Evolutionary conservation across 1,140 invertebrate genomes (phyloP).

Genomic region (Drosophila sucinea): DNA sequence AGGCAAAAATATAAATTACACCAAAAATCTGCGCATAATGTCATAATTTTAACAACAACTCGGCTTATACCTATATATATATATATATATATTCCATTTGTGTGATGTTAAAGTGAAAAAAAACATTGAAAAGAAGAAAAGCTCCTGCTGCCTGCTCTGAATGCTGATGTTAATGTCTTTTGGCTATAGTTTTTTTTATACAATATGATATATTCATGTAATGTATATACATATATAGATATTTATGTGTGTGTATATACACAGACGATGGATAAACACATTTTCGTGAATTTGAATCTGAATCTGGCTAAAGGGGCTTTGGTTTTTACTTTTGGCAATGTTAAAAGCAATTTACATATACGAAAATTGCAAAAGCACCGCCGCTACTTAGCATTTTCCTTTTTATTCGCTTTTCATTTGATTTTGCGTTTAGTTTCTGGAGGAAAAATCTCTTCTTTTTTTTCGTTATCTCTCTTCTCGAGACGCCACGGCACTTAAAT

Average conservation of each 20-base stretch:
- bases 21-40: conserved; percentile 58
- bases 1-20: conserved; percentile 12
- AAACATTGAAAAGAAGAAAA: conserved; percentile 15
- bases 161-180: conserved; percentile 15
- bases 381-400: conserved; percentile 62
- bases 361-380: conserved; percentile 42
- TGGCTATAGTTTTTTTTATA: not conserved
- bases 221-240: conserved; percentile 9
- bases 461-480: not conserved
- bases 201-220: conserved; percentile 12
- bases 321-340: conserved; percentile 30
- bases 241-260: not conserved
- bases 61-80: not conserved
- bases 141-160: not conserved
- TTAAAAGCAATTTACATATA: conserved; percentile 66
- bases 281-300: not conserved
- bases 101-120: conserved; percentile 14
- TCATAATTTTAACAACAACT: conserved; percentile 38
- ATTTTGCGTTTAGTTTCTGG: conserved; percentile 52
- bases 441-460: conserved; percentile 4
- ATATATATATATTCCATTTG: conserved; percentile 16
- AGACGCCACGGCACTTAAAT: conserved; percentile 44
- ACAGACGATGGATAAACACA: conserved; percentile 1
- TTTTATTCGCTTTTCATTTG: conserved; percentile 72
- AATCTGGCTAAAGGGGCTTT: conserved; percentile 13